phyloP scores from a whole-genome alignment of 1,140 invertebrate species.

The Lucilia sericata region DNA sequence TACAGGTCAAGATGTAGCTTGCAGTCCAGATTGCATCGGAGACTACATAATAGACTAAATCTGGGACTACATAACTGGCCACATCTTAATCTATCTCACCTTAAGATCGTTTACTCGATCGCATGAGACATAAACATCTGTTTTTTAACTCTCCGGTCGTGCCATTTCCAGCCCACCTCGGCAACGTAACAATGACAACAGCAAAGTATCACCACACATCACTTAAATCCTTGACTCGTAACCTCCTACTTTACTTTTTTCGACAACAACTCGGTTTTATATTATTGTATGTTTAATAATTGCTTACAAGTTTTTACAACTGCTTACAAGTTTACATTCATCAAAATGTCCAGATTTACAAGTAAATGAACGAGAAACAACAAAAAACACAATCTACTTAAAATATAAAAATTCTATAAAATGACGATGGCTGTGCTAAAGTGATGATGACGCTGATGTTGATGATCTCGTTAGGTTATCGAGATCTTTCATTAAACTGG shows the following conservation, averaged over 20 bases:
- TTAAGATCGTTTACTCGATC: too few relatives aligned
- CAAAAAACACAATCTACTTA: not conserved
- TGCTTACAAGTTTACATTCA: slow-evolving; percentile 26
- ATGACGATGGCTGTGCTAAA: not conserved
- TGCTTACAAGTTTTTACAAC: slow-evolving; percentile 25
- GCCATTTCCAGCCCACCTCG: too few relatives aligned
- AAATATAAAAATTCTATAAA: not conserved
- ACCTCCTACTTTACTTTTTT: not conserved
- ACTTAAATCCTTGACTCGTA: slow-evolving; percentile 13
- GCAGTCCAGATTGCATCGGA: too few relatives aligned
- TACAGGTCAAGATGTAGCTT: too few relatives aligned
- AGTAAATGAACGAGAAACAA: not conserved
- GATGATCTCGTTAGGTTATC: slow-evolving; percentile 28
- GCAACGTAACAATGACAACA: too few relatives aligned
- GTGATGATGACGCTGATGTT: not conserved
- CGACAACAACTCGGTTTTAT: not conserved
- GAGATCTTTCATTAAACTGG: slow-evolving; percentile 13
- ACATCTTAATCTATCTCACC: too few relatives aligned
- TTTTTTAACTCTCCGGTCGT: too few relatives aligned
- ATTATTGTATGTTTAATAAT: not conserved
- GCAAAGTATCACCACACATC: not conserved
- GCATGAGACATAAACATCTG: too few relatives aligned
- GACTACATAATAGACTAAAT: too few relatives aligned
- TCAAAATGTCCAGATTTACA: slow-evolving; percentile 5
- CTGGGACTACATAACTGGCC: too few relatives aligned